A percentile compares a stretch with the other conserved stretches of the same genome.
These are phyloP conservation scores for Scaptodrosophila latifasciaeformis DNA, from an alignment of 2,888 invertebrate species.

Conservation along the genomic window DNA sequence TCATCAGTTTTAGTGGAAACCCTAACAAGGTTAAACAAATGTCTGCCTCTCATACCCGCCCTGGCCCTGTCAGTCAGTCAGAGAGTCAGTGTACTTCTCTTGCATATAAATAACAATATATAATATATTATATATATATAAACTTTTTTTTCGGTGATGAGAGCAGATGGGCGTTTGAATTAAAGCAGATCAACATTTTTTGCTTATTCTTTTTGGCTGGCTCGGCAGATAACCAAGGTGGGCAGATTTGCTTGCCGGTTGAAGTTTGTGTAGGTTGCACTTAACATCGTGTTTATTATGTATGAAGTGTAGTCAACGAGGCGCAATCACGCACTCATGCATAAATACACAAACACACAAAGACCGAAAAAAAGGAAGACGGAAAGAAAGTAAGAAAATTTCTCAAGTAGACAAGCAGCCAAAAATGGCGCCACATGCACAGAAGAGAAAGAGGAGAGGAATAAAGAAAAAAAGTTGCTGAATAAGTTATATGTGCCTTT, in stretches of 20 bases:
- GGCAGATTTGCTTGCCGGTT: conserved; percentile 12
- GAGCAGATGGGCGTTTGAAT: conserved; percentile 9
- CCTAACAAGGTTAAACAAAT: conserved; percentile 29
- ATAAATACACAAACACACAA: conserved; percentile 4
- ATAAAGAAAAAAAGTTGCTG: conserved; percentile 57
- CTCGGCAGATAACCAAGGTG: conserved; percentile 1
- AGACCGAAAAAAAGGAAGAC: background rate
- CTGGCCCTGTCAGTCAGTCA: background rate
- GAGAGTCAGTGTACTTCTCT: conserved; percentile 17
- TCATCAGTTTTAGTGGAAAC: conserved; percentile 35
- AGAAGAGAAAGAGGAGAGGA: conserved; percentile 47
- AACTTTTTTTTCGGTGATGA: background rate
- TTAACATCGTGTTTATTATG: conserved; percentile 64
- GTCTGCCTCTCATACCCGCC: conserved; percentile 19
- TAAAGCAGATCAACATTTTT: conserved; percentile 11
- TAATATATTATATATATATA: background rate
- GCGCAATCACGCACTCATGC: conserved; percentile 42
- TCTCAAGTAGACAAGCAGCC: background rate
- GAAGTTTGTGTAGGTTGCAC: conserved; percentile 39
- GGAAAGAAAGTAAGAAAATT: conserved; percentile 8
- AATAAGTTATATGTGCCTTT: conserved; percentile 56
- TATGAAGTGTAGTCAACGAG: conserved; percentile 57
- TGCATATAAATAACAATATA: conserved; percentile 31
- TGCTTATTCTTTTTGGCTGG: background rate
- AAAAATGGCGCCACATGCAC: background rate